Evolutionary conservation across 2,888 invertebrate genomes (phyloP).

Genomic region (Pristionchus fissidentatus): DNA sequence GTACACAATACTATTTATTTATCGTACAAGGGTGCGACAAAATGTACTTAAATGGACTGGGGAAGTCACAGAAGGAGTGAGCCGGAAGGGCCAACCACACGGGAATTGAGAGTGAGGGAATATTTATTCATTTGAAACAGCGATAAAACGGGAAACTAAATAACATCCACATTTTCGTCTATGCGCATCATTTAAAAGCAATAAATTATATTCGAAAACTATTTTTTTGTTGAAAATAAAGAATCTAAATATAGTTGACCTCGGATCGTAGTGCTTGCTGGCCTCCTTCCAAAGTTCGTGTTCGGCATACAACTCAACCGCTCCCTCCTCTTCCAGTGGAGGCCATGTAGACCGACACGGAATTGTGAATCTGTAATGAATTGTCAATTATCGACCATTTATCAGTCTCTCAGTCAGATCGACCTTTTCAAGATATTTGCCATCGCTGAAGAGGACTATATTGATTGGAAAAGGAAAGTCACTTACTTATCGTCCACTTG

Average conservation of each 20-base stretch:
- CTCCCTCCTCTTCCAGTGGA: constrained; percentile 37
- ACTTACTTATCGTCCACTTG: constrained; percentile 21
- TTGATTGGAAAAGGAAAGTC: not conserved
- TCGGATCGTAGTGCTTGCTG: constrained; percentile 53
- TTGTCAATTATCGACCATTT: not conserved
- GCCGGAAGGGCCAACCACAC: too few relatives aligned
- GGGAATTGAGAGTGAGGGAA: too few relatives aligned
- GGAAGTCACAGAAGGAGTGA: too few relatives aligned
- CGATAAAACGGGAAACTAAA: not conserved
- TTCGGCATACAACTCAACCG: constrained; percentile 54
- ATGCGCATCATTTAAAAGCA: not conserved
- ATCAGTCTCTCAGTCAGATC: too few relatives aligned
- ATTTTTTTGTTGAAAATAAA: not conserved
- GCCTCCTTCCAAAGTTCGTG: constrained; percentile 54
- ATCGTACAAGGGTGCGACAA: too few relatives aligned
- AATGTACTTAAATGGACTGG: too few relatives aligned
- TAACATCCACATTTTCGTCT: not conserved
- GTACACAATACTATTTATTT: too few relatives aligned
- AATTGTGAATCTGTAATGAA: constrained; percentile 14
- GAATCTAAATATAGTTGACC: constrained; percentile 40
- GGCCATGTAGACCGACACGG: constrained; percentile 34
- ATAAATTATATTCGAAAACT: not conserved
- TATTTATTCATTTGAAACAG: not conserved
- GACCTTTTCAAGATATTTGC: too few relatives aligned
- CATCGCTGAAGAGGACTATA: too few relatives aligned